Percentiles rank a stretch among this genome's conserved stretches.
Evolutionary conservation across 2,113 vertebrate species (phyloP).

Genomic region (Myxocyprinus asiaticus): DNA sequence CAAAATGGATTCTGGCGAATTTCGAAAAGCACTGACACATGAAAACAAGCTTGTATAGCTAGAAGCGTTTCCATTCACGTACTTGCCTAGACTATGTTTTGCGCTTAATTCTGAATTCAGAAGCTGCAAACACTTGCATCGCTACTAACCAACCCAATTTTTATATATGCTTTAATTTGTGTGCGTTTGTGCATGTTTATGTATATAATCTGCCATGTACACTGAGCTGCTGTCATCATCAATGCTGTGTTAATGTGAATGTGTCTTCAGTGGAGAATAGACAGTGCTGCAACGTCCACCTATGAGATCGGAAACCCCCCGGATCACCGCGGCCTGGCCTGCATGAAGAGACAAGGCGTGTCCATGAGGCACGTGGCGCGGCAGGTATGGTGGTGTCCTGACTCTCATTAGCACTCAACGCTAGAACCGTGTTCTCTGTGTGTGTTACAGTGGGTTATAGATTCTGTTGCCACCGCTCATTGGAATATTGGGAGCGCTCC

Average conservation of each 20-base stretch:
- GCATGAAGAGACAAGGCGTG: conserved; percentile 90
- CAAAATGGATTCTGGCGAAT: no score
- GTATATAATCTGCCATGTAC: neutral
- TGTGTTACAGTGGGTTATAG: conserved; percentile 93
- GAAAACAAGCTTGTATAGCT: no score
- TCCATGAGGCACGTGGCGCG: conserved; percentile 89
- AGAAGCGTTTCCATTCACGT: no score
- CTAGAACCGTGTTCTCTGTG: conserved; percentile 78
- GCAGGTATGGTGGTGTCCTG: conserved; percentile 80
- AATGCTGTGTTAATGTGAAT: conserved; percentile 32
- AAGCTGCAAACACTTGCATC: no score
- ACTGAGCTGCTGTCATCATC: neutral
- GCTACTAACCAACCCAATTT: no score
- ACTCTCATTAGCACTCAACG: conserved; percentile 45
- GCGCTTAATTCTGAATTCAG: no score
- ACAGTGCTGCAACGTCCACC: conserved; percentile 95
- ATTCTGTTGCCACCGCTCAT: conserved; percentile 93
- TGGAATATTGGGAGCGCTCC: conserved; percentile 92
- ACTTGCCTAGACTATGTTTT: no score
- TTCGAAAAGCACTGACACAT: no score
- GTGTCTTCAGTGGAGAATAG: conserved; percentile 92
- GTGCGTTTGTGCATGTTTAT: neutral
- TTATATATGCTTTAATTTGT: no score
- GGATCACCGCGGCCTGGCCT: conserved; percentile 89
- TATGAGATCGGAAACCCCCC: conserved; percentile 96